Conservation (phyloP, 2,888 invertebrate species). For the Aricia artaxerxes region DNA sequence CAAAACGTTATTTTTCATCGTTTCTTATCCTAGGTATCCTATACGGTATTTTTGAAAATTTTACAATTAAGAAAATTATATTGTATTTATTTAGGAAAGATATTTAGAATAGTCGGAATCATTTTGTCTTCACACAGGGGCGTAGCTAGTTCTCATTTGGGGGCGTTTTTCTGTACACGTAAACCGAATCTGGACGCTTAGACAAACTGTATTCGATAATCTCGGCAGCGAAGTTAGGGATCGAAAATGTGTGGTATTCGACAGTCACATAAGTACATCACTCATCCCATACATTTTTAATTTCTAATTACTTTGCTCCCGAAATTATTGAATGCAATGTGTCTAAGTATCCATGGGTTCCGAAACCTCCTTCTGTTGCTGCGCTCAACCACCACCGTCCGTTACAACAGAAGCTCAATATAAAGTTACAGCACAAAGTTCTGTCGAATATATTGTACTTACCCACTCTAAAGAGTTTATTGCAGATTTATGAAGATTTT, state of each 20-base stretch:
- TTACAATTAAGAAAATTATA: slow-evolving; percentile 55
- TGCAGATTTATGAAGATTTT: slow-evolving; percentile 18
- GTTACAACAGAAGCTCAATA: slow-evolving; percentile 40
- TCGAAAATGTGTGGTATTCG: too few relatives aligned
- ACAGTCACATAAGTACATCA: too few relatives aligned
- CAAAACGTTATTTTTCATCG: slow-evolving; percentile 39
- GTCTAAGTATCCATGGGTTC: neutral
- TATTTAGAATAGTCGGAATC: slow-evolving; percentile 13
- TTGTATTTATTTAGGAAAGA: slow-evolving; percentile 25
- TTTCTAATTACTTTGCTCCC: neutral
- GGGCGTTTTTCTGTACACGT: neutral
- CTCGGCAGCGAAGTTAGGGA: neutral
- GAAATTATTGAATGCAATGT: neutral
- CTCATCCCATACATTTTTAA: too few relatives aligned
- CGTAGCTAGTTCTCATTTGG: slow-evolving; percentile 1
- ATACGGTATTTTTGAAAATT: slow-evolving; percentile 65
- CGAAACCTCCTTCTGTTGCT: neutral
- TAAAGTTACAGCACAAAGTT: slow-evolving; percentile 14
- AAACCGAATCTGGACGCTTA: neutral
- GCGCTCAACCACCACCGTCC: slow-evolving; percentile 53
- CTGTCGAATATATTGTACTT: slow-evolving; percentile 7
- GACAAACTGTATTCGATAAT: neutral
- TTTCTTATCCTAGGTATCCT: slow-evolving; percentile 47
- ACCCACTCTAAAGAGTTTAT: slow-evolving; percentile 14
- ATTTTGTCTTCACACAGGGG: slow-evolving; percentile 12